Percentiles rank a stretch among this genome's conserved stretches.
phyloP scores from a whole-genome alignment of 2,888 invertebrate species.

The Halictus quadricinctus region DNA sequence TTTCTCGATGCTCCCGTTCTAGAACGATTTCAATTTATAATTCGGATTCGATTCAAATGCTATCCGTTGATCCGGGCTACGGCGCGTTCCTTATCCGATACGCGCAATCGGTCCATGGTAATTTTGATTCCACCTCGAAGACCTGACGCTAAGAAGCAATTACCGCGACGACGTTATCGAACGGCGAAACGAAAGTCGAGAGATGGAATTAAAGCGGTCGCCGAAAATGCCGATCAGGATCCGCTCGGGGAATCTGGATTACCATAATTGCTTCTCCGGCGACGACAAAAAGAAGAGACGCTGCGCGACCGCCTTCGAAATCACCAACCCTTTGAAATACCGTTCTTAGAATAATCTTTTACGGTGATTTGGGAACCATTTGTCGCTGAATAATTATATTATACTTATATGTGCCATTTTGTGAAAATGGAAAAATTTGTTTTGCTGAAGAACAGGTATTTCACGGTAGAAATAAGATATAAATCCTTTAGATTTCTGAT shows the following conservation, averaged over 20 bases:
- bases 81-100: not conserved
- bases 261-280: conserved; percentile 53
- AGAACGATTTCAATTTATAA: not conserved
- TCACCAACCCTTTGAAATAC: conserved; percentile 28
- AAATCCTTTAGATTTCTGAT: too few species aligned
- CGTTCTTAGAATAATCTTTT: not conserved
- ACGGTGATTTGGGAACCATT: not conserved
- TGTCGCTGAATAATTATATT: not conserved
- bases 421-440: not conserved
- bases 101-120: not conserved
- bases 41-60: conserved; percentile 4
- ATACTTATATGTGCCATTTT: not conserved
- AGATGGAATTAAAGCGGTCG: conserved; percentile 30
- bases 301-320: not conserved
- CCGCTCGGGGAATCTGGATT: conserved; percentile 36
- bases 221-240: conserved; percentile 15
- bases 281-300: not conserved
- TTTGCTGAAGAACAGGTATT: not conserved
- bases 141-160: conserved; percentile 30
- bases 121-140: not conserved
- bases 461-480: too few species aligned
- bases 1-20: not conserved
- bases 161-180: conserved; percentile 30
- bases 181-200: not conserved
- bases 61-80: not conserved